A percentile compares a stretch with the other conserved stretches of the same genome.
Evolutionary conservation across 2,113 vertebrate species (phyloP).

Genomic region (Xenus cinereus): DNA sequence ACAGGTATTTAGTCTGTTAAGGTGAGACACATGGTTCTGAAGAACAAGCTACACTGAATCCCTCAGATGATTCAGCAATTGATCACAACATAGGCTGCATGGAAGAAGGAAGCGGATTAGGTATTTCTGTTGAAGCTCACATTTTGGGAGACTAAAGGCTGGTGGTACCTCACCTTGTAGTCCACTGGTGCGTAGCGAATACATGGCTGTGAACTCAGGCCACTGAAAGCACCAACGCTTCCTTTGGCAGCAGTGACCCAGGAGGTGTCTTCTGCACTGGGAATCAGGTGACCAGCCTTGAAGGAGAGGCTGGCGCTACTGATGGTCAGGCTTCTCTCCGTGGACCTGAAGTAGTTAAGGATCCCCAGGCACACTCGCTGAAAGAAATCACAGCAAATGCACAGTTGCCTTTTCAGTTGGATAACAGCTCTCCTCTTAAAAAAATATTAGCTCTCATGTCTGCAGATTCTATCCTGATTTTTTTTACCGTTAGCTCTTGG

Average conservation of each 20-base stretch:
- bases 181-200: conserved; percentile 68
- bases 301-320: conserved; percentile 61
- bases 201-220: conserved; percentile 46
- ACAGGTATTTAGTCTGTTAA: not conserved
- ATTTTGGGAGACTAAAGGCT: not conserved
- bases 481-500: conserved; percentile 75
- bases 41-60: not conserved
- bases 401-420: not conserved
- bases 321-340: conserved; percentile 76
- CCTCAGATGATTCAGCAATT: not conserved
- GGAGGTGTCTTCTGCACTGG: conserved; percentile 54
- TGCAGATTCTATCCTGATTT: not conserved
- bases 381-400: not conserved
- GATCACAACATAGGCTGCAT: not conserved
- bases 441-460: not conserved
- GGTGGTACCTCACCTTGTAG: conserved; percentile 73
- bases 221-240: conserved; percentile 42
- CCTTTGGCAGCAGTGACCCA: conserved; percentile 71
- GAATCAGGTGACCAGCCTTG: conserved; percentile 33
- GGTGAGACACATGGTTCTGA: not conserved
- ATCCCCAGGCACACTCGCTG: conserved; percentile 72
- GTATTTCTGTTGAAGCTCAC: not conserved
- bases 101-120: not conserved
- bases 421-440: not conserved
- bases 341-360: conserved; percentile 78